Evolutionary conservation across 2,113 vertebrate species (phyloP).

Genomic region (Myxocyprinus asiaticus): DNA sequence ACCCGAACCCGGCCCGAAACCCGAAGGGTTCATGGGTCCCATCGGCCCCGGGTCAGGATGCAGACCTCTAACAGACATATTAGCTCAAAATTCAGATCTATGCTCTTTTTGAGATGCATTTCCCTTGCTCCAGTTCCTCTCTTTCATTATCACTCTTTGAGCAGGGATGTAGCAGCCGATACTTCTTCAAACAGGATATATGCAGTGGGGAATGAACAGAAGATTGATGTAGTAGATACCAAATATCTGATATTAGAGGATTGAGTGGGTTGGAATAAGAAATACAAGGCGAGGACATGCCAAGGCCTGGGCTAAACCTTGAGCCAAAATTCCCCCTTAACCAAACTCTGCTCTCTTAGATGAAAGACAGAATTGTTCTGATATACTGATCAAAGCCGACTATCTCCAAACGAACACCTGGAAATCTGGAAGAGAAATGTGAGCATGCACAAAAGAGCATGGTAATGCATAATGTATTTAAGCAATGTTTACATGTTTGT

Average conservation of each 20-base stretch:
- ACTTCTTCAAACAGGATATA: constrained; percentile 54
- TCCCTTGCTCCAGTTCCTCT: constrained; percentile 5
- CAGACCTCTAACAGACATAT: too few relatives aligned
- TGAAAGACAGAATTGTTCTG: constrained; percentile 75
- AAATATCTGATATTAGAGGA: constrained; percentile 66
- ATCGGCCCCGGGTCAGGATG: too few relatives aligned
- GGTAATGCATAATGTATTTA: constrained; percentile 61
- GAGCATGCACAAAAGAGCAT: constrained; percentile 61
- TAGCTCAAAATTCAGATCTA: too few relatives aligned
- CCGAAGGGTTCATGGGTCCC: too few relatives aligned
- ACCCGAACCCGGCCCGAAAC: too few relatives aligned
- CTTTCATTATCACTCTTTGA: not conserved
- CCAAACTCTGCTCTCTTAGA: constrained; percentile 66
- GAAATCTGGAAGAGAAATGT: constrained; percentile 60
- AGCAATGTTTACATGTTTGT: constrained; percentile 74
- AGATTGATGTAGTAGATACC: constrained; percentile 71
- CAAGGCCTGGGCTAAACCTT: constrained; percentile 64
- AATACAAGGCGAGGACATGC: constrained; percentile 58
- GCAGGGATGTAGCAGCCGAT: constrained; percentile 25
- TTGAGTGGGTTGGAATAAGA: constrained; percentile 67
- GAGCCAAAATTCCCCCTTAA: constrained; percentile 68
- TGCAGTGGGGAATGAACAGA: constrained; percentile 65
- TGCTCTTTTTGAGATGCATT: constrained; percentile 24
- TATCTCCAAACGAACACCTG: constrained; percentile 74
- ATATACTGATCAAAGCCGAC: constrained; percentile 72